Evolutionary conservation across 2,797 vertebrate species (phyloP).

Genomic region (Scolopax rusticola): DNA sequence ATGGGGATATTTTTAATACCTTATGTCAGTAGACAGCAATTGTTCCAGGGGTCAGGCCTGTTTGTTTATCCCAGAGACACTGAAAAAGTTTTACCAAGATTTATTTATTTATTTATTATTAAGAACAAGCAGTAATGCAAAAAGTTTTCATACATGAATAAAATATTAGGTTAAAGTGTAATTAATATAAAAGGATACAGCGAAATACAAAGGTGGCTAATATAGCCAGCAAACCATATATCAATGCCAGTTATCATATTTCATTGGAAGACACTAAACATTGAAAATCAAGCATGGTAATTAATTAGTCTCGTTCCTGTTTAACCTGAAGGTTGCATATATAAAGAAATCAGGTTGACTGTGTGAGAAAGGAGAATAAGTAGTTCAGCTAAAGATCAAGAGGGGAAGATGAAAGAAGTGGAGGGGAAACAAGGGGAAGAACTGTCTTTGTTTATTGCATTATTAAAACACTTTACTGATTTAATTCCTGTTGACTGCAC

Average conservation of each 20-base stretch:
- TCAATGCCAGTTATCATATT: slow-evolving; percentile 62
- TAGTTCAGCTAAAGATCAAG: slow-evolving; percentile 54
- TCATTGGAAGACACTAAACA: slow-evolving; percentile 67
- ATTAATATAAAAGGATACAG: slow-evolving; percentile 74
- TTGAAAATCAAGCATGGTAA: slow-evolving; percentile 65
- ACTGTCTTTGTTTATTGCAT: neutral
- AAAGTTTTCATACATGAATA: slow-evolving; percentile 70
- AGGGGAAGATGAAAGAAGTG: neutral
- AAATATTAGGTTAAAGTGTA: slow-evolving; percentile 68
- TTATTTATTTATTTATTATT: slow-evolving; percentile 58
- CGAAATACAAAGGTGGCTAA: slow-evolving; percentile 66
- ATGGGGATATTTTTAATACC: neutral
- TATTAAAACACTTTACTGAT: neutral
- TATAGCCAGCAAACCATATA: slow-evolving; percentile 66
- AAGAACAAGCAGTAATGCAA: slow-evolving; percentile 45
- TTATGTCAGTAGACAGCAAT: neutral
- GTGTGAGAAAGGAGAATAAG: slow-evolving; percentile 41
- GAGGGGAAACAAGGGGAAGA: neutral
- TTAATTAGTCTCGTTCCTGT: slow-evolving; percentile 66
- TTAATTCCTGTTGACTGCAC: neutral
- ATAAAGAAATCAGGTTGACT: slow-evolving; percentile 55
- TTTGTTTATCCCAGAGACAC: neutral
- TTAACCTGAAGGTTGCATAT: slow-evolving; percentile 71
- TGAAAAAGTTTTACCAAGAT: neutral
- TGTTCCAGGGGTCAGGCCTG: neutral